phyloP scores from a whole-genome alignment of 2,797 vertebrate genomes.

The Rhabdomys pumilio region DNA sequence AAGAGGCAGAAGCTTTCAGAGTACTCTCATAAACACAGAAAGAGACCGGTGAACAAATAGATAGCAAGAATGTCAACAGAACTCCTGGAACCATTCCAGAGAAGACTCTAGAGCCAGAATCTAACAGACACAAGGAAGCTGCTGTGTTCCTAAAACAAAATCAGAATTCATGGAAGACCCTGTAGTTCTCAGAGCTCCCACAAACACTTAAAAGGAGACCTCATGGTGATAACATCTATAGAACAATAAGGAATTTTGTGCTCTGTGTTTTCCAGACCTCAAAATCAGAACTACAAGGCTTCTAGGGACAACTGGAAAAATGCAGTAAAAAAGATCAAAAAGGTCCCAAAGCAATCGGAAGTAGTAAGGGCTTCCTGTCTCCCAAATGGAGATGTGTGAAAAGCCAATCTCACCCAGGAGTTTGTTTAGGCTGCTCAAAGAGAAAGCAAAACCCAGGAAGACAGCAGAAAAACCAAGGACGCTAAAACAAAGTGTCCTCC shows the following conservation, averaged over 20 bases:
- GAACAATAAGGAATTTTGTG: conserved; percentile 2
- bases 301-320: background rate
- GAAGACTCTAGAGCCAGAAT: background rate
- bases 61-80: background rate
- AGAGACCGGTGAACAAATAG: background rate
- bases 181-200: background rate
- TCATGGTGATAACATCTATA: background rate
- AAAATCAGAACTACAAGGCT: background rate
- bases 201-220: background rate
- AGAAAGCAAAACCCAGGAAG: conserved; percentile 1
- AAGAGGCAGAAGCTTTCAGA: background rate
- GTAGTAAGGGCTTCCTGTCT: background rate
- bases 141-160: background rate
- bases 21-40: background rate
- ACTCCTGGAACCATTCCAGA: background rate
- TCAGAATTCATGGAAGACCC: background rate
- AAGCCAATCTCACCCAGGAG: background rate
- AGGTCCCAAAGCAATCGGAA: background rate
- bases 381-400: background rate
- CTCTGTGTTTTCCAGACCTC: background rate
- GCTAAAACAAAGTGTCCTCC: background rate
- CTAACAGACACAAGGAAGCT: background rate
- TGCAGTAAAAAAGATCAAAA: background rate
- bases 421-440: background rate
- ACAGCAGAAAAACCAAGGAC: background rate